These are phyloP conservation scores for Periophthalmodon schlosseri DNA, from an alignment of 2,113 vertebrate species.

Conservation along the genomic window DNA sequence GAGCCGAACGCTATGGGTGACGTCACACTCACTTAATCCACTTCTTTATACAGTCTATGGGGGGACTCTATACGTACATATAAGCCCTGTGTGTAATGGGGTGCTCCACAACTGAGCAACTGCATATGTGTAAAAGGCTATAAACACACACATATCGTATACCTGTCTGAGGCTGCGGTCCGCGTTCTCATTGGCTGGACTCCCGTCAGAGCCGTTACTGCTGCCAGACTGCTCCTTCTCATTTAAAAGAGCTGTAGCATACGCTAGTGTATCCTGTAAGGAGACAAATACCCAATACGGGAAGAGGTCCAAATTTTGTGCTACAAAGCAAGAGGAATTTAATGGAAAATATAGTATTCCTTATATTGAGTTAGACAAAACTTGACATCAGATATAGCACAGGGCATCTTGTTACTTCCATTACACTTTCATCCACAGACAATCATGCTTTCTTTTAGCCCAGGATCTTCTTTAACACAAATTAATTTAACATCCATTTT, in stretches of 20 bases:
- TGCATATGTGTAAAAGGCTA: background rate
- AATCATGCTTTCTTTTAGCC: background rate
- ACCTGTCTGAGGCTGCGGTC: constrained; percentile 95
- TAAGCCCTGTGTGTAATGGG: no score
- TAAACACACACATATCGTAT: constrained; percentile 18
- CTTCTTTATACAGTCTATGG: no score
- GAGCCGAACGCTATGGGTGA: no score
- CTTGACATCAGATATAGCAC: background rate
- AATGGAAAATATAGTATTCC: background rate
- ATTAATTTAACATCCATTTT: background rate
- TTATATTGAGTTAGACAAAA: background rate
- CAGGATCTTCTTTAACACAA: background rate
- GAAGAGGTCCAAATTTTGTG: background rate
- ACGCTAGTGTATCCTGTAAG: constrained; percentile 91
- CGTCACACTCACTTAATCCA: no score
- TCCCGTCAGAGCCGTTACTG: constrained; percentile 97
- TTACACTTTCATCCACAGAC: background rate
- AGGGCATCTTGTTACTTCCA: background rate
- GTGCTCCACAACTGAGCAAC: no score
- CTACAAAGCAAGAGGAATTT: background rate
- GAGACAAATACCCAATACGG: constrained; percentile 12
- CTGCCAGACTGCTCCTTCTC: constrained; percentile 98
- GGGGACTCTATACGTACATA: no score
- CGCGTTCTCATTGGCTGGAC: constrained; percentile 92
- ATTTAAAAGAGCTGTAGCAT: constrained; percentile 95